Evolutionary conservation across 2,113 vertebrate genomes (phyloP), one percentile per base, ranked within the genome.

Genomic region (Capra hircus): DNA sequence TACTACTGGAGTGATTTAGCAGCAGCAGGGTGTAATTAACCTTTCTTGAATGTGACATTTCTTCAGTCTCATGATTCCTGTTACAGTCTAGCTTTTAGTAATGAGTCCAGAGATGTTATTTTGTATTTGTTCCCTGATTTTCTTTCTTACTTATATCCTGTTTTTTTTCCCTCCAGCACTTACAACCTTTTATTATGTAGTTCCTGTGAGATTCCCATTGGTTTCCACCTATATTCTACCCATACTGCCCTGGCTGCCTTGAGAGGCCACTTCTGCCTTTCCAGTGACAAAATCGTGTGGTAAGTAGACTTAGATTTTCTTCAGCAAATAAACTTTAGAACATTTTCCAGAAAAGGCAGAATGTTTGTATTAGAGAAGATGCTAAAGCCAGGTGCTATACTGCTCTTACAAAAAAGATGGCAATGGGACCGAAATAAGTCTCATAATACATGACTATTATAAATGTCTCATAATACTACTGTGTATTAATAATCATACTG

Each of bases 181-280:
- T 99, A 99, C 97, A 99, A 98, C 33, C 60, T 85, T 19, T 98
- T 99, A 40, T 94, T 92, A 81, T 99, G 99, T 89, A 87, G n/a
- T 5, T 98, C 96, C 1, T 99, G 99, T 96, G 71, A 83, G 33
- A 89, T 52, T 8, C 6, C 40, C 0, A 93, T 99, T 94, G 99
- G 99, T 28, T 98, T 98, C 86, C 97, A 99, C 30, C 98, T 99
- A 33, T 98, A 99, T 52, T 99, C 99, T 2, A 96, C 99, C 3
- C 96, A 99, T n/a, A 89, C 98, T 8, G 62, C 97, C n/a, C 67
- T 99, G 95, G 98, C 99, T 0, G 16, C 40, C n/a, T 97, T 99
- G 43, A 98, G 99, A 96, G 99, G 98, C 94, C 90, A 99, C 80
- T 99, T 99, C 97, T 99, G 99, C 95, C 99, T 99, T 93, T 98